Evolutionary conservation across 2,888 invertebrate species (phyloP), one percentile per base, ranked within the genome.

Genomic region (Phrixothrix hirtus): DNA sequence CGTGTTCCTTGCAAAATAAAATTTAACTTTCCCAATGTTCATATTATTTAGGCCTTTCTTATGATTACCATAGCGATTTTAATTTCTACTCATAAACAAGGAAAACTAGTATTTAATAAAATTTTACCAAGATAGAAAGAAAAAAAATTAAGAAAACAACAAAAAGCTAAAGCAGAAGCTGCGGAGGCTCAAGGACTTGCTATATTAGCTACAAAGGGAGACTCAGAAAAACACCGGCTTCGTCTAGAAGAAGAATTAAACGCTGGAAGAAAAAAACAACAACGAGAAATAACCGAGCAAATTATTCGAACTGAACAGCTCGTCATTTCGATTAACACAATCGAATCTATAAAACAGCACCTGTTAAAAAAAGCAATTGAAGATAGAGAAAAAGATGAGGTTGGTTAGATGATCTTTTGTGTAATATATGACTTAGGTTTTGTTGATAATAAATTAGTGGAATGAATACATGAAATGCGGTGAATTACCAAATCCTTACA

Each of bases 401-500:
- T 21, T 21, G 7, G 3, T 21, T 7, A 7, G 3, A 5, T 21
- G 3, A 21, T 21, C 7, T 5, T 21, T 21, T 5, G 7, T 21
- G 4, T 3, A 21, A 21, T 21, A 3, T 3, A 21, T 21, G 4
- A n/a, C n/a, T n/a, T n/a, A n/a, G n/a, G 21, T 21, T 21, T 21
- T 7, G 7, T 21, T 5, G 21, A 5, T 21, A 5, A 5, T 5
- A 21, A 59, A 57, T 12, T 30, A 83, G 79, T 83, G 83, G 83
- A 50, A 68, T 10, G 73, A 78, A 12, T 81, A 80, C 61, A 69
- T 81, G 58, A 74, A 74, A 38, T 83, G 82, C 60, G 79, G 81
- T 43, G 78, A 79, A 27, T 65, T 82, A 30, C 83, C 83, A 1
- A 76, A 81, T 66, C 78, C 81, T 1, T 69, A 72, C 1, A 69